Conservation (phyloP, 2,113 vertebrate species). For the Calonectris borealis region DNA sequence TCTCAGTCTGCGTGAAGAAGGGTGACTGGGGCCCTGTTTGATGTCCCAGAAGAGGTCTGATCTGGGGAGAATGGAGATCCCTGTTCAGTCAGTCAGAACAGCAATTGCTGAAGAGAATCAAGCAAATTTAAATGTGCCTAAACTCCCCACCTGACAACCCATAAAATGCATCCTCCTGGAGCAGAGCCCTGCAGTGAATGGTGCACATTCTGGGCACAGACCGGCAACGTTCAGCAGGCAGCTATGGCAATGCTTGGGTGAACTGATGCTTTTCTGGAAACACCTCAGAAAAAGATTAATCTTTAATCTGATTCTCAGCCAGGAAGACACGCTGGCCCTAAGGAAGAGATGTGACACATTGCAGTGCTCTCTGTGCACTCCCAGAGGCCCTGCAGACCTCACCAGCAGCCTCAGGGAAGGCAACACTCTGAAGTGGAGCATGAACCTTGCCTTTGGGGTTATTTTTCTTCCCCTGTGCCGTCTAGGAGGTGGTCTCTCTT, state of each 20-base stretch:
- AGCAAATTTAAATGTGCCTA: background rate
- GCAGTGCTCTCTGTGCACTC: rapidly evolving
- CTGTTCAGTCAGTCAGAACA: background rate
- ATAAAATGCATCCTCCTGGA: background rate
- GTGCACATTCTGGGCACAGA: background rate
- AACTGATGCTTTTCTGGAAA: background rate
- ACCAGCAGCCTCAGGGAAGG: background rate
- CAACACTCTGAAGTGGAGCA: background rate
- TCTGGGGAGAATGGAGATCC: background rate
- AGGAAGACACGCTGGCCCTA: background rate
- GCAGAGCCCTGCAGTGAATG: background rate
- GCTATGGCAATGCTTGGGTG: background rate
- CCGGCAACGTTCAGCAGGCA: background rate
- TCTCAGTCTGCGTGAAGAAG: background rate
- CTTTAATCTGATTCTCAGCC: background rate
- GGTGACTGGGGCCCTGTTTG: background rate
- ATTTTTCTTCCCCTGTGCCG: background rate
- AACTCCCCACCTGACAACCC: background rate
- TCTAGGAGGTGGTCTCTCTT: background rate
- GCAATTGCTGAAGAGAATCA: background rate
- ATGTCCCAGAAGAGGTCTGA: background rate
- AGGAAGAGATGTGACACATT: background rate
- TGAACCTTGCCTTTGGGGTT: background rate
- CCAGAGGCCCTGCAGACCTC: background rate
- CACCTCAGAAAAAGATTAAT: background rate